Evolutionary conservation across 64 coral and sea anemone species (phyloP), one percentile per base, ranked within the genome.

Genomic region (Stichodactyla mertensii): DNA sequence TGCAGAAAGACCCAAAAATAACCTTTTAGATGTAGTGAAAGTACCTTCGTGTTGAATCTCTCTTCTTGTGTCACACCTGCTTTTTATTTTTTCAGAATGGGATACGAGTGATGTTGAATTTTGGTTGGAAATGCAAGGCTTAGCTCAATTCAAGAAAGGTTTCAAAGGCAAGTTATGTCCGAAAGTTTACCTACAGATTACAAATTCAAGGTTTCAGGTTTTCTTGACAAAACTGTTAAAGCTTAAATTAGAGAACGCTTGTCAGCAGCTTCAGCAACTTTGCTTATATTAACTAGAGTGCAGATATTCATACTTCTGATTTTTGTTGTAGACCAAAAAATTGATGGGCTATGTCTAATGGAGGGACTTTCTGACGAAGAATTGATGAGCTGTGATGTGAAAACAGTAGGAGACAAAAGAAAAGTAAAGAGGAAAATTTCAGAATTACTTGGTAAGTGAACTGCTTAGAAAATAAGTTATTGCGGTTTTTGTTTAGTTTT

Each of bases 331-430:
- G 83, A 85, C 22, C 83, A 85, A 61, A 86, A 86, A 86, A 86
- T 86, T 69, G 85, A 86, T 86, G 85, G 64, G 51, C 61, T 86
- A 52, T 86, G 85, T 61, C 85, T 86, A 51, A 86, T 69, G 52
- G 85, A 86, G 45, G 61, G 61, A 62, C 64, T 31, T 28, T 78
- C 60, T 62, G 15, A 62, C 60, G 60, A 62, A 62, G 60, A 62
- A 62, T 62, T 62, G 60, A 15, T 62, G 60, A 62, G 9, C 60
- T 62, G 60, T 62, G 60, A 16, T 62, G 60, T 62, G 15, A 62
- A 62, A 62, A 62, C 60, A 62, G 60, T 62, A 15, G 60, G 60
- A 62, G 60, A 62, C 60, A 62, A 62, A 62, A 62, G 60, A 58
- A 58, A 58, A 58, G 7, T 58, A 14, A 58, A 58, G 14, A 58